Conservation (phyloP, 1,140 invertebrate genomes). For the Anoplolepis gracilipes region DNA sequence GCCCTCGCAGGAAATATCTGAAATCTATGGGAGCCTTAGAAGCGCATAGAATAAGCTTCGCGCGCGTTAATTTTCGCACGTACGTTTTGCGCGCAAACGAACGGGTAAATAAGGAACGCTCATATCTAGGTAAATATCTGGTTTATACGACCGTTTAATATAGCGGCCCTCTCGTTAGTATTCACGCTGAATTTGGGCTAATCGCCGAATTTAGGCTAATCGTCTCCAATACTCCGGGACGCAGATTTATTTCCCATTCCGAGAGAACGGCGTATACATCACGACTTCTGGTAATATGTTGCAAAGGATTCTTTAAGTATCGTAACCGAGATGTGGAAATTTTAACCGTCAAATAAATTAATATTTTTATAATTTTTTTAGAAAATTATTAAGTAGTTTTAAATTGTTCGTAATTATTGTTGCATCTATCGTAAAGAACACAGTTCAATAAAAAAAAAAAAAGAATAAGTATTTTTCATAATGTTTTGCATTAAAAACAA, state of each 20-base stretch:
- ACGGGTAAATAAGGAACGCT: slow-evolving; percentile 22
- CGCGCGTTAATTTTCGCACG: slow-evolving; percentile 67
- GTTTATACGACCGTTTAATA: slow-evolving; percentile 5
- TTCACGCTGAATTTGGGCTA: slow-evolving; percentile 65
- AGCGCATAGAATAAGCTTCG: slow-evolving; percentile 69
- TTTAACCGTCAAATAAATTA: background rate
- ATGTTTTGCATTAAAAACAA: too few species aligned
- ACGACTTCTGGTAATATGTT: background rate
- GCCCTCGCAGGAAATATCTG: slow-evolving; percentile 79
- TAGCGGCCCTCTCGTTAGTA: slow-evolving; percentile 49
- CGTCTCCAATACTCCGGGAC: slow-evolving; percentile 15
- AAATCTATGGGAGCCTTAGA: slow-evolving; percentile 61
- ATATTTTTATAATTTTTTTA: too few species aligned
- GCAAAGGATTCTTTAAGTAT: background rate
- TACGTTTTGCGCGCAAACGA: slow-evolving; percentile 25
- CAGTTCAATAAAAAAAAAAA: too few species aligned
- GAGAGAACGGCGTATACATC: background rate
- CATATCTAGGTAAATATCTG: slow-evolving; percentile 10
- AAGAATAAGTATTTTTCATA: too few species aligned
- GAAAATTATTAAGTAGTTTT: too few species aligned
- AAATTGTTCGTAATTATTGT: background rate
- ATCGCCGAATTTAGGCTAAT: slow-evolving; percentile 71
- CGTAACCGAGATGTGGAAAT: background rate
- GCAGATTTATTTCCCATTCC: slow-evolving; percentile 20
- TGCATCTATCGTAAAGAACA: too few species aligned